Conservation (phyloP, 2,113 vertebrate genomes). For the Lamprologus ornatipinnis region DNA sequence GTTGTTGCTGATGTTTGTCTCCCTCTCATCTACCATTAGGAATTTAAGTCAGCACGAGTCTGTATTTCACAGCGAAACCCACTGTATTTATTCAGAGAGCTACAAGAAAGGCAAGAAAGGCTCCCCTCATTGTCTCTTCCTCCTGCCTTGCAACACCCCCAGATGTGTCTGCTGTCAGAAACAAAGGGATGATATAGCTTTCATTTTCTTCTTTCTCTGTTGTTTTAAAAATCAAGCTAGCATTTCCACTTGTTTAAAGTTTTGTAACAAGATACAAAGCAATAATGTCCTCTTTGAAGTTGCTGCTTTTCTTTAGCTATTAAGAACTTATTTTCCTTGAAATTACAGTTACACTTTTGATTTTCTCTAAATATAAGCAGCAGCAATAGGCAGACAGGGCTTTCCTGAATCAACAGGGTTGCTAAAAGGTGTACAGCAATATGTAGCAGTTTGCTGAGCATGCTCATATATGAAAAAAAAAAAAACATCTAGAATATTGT, state of each 20-base stretch:
- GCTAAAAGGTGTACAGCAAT: background rate
- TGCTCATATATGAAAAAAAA: background rate
- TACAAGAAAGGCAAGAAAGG: background rate
- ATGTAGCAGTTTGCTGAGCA: background rate
- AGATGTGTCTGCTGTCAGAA: slow-evolving; percentile 17
- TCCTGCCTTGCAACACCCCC: slow-evolving; percentile 6
- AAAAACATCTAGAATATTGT: background rate
- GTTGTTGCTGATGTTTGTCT: background rate
- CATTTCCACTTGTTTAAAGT: background rate
- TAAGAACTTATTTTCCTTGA: background rate
- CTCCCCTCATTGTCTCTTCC: background rate
- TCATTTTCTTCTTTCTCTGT: background rate
- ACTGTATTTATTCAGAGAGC: background rate
- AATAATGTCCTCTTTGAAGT: background rate
- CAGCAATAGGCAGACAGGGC: background rate
- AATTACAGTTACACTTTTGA: background rate
- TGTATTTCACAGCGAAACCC: background rate
- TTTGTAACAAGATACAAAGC: background rate
- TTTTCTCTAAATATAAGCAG: background rate
- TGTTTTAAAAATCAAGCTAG: background rate
- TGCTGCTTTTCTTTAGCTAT: background rate
- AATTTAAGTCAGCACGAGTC: slow-evolving; percentile 26
- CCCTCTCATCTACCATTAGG: slow-evolving; percentile 23
- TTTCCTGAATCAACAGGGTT: background rate
- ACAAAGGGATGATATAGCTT: background rate